Evolutionary conservation across 2,113 vertebrate genomes (phyloP).

Genomic region (Lampris incognitus): DNA sequence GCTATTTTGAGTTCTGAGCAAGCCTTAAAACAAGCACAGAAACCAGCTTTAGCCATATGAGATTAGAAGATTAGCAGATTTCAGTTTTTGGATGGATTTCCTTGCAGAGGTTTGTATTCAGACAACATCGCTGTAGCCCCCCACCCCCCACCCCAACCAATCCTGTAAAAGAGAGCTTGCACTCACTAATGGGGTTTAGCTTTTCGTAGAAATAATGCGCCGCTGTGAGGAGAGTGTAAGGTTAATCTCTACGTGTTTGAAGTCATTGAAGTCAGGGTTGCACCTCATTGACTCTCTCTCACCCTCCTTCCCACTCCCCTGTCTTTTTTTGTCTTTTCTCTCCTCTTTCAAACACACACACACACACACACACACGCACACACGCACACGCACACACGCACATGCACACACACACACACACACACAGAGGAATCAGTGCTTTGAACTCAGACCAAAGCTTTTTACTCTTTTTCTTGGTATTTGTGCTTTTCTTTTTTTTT

Average conservation of each 20-base stretch:
- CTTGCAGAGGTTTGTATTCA: constrained; percentile 34
- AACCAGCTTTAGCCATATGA: no score
- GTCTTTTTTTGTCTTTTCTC: constrained; percentile 9
- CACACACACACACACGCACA: background rate
- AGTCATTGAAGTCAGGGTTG: constrained; percentile 74
- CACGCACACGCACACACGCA: background rate
- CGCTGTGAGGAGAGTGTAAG: constrained; percentile 42
- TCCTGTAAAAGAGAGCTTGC: constrained; percentile 44
- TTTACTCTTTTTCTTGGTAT: constrained; percentile 38
- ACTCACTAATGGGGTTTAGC: constrained; percentile 59
- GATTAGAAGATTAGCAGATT: background rate
- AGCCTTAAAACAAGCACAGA: no score
- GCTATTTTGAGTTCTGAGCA: no score
- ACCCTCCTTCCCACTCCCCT: constrained; percentile 17
- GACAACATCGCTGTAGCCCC: background rate
- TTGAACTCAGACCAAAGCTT: constrained; percentile 67
- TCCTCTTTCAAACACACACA: constrained; percentile 1
- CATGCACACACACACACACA: background rate
- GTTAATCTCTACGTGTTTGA: constrained; percentile 72
- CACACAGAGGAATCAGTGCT: constrained; percentile 20
- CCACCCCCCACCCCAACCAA: constrained; percentile 1
- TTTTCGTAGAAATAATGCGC: constrained; percentile 51
- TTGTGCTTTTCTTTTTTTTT: constrained; percentile 37
- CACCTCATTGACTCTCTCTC: constrained; percentile 63
- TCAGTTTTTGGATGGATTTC: constrained; percentile 14